Conservation (phyloP, 2,113 vertebrate genomes). For the Cacatua alba region DNA sequence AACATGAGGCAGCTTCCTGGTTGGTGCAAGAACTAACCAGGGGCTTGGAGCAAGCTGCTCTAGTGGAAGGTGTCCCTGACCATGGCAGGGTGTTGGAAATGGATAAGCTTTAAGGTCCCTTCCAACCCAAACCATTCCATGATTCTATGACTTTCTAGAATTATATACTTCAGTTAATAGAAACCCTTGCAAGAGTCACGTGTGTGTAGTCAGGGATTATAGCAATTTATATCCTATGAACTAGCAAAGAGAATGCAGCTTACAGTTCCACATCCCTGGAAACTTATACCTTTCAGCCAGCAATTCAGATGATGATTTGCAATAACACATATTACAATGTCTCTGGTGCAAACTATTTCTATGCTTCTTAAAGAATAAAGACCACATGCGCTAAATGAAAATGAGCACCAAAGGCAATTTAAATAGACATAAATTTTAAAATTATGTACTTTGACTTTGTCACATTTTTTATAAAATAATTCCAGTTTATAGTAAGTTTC, state of each 20-base stretch:
- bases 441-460: background rate
- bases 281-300: background rate
- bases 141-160: background rate
- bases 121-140: background rate
- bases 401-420: background rate
- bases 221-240: background rate
- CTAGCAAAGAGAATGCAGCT: background rate
- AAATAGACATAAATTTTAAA: background rate
- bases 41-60: background rate
- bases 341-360: background rate
- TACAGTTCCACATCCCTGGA: background rate
- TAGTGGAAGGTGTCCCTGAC: background rate
- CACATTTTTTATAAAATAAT: background rate
- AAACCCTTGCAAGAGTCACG: background rate
- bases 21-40: background rate
- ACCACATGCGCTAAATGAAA: background rate
- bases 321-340: accelerated
- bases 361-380: background rate
- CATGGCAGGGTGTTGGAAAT: accelerated
- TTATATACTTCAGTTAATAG: background rate
- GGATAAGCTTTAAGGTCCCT: background rate
- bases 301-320: background rate
- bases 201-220: background rate
- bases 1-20: accelerated
- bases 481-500: background rate